Evolutionary conservation across 2,113 vertebrate genomes (phyloP), one percentile per base, ranked within the genome.

Genomic region (Mus spicilegus): DNA sequence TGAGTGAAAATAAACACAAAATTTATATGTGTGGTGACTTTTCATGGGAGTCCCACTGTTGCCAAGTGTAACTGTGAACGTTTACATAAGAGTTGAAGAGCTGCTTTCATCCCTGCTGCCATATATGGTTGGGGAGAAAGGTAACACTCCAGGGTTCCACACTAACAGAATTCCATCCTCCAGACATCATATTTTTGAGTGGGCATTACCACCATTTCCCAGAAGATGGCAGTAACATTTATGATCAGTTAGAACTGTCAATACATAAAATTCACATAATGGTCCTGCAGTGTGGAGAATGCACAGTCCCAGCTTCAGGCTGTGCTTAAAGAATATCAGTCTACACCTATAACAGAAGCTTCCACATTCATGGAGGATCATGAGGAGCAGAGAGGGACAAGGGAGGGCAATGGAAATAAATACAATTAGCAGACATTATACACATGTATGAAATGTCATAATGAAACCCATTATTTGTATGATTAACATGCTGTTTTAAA

Each of bases 181-280:
- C 28, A 51, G 8, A 0, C 12, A 11, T 4, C 54, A 54, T 5
- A 67, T 3, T 78, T 63, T 36, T 89, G 28, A 96, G 46, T 87
- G 49, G 22, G 77, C 91, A 69, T 33, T 69, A 46, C 22, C 77
- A 70, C 5, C 19, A 4, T 7, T 85, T 51, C 86, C 93, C 96
- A 94, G 54, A 46, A 97, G 96, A 90, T 77, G 94, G 90, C 84
- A 96, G 33, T 61, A 95, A 89, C 9, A 76, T 16, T 56, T 61
- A 22, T 49, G 19, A n/a, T 85, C 61, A 46, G 46, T 46, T 46
- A 36, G 22, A 14, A 42, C 4, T 76, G 77, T 81, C 73, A 73
- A 26, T 67, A 20, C 63, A 58, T 11, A 36, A 0, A 4, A 30
- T 28, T 91, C 14, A 54, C 24, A 51, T 12, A 84, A 70, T 90